A percentile compares a stretch with the other conserved stretches of the same genome.
Conservation (phyloP, 2,113 vertebrate species). For the Microtus pennsylvanicus region DNA sequence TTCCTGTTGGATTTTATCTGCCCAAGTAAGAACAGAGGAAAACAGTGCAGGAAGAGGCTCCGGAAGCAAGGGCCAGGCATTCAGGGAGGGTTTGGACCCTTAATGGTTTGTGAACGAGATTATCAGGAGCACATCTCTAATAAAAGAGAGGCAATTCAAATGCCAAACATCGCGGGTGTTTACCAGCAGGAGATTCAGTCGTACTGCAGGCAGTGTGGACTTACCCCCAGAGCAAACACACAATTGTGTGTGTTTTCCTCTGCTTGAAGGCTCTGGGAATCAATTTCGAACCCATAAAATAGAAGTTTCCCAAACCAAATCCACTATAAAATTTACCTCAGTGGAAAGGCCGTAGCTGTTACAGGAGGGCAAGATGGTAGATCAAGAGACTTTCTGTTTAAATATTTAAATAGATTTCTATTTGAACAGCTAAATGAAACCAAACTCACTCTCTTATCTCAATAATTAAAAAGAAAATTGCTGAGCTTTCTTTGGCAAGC, state of each 20-base stretch:
- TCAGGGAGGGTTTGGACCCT: slow-evolving; percentile 25
- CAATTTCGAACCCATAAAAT: slow-evolving; percentile 81
- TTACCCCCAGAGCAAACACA: slow-evolving; percentile 78
- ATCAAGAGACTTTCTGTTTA: slow-evolving; percentile 69
- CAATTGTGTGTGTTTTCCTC: slow-evolving; percentile 79
- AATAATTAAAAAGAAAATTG: slow-evolving; percentile 80
- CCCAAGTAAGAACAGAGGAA: slow-evolving; percentile 12
- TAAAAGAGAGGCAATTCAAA: slow-evolving; percentile 79
- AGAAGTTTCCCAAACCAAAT: slow-evolving; percentile 76
- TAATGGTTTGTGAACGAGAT: slow-evolving; percentile 75
- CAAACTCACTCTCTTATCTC: slow-evolving; percentile 74
- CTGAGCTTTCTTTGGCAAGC: slow-evolving; percentile 73
- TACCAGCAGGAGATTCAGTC: slow-evolving; percentile 79
- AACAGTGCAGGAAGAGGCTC: not conserved
- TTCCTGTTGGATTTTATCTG: slow-evolving; percentile 68
- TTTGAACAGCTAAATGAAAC: slow-evolving; percentile 79
- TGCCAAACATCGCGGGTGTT: slow-evolving; percentile 71
- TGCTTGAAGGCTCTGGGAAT: slow-evolving; percentile 76
- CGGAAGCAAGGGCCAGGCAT: slow-evolving; percentile 47
- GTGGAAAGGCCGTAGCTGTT: slow-evolving; percentile 75
- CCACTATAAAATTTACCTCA: slow-evolving; percentile 66
- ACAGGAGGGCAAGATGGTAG: slow-evolving; percentile 65
- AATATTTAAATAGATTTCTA: slow-evolving; percentile 76
- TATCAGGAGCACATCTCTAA: slow-evolving; percentile 67
- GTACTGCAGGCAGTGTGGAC: slow-evolving; percentile 74